Percentiles rank a stretch among this genome's conserved stretches.
phyloP scores from a whole-genome alignment of 2,888 invertebrate species.

The Lingula anatina region DNA sequence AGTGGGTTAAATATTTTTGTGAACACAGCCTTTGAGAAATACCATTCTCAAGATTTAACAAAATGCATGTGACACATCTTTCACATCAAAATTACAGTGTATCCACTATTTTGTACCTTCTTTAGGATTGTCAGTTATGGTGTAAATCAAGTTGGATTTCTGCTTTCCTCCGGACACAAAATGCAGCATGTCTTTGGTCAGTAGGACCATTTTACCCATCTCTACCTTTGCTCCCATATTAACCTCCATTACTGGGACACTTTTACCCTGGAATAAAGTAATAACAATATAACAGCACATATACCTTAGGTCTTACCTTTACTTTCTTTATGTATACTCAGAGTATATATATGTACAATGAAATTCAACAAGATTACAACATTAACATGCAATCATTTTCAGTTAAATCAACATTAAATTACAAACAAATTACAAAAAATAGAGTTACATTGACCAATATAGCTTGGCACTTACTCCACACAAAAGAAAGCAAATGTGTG shows the following conservation, averaged over 20 bases:
- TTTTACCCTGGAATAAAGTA: slow-evolving; percentile 23
- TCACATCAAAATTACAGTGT: no score
- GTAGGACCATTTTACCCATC: slow-evolving; percentile 5
- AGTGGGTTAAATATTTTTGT: no score
- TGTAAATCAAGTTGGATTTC: not conserved
- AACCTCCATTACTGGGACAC: slow-evolving; percentile 25
- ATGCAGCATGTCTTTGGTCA: slow-evolving; percentile 21
- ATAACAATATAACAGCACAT: not conserved
- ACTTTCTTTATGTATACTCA: not conserved
- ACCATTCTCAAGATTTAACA: no score
- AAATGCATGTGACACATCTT: no score
- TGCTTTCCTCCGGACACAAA: slow-evolving; percentile 1
- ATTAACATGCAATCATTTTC: no score
- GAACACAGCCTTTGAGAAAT: no score
- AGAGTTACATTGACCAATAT: not conserved
- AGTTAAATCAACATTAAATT: no score
- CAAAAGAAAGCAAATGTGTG: not conserved
- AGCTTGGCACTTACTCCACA: not conserved
- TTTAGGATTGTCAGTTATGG: slow-evolving; percentile 25
- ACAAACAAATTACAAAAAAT: no score
- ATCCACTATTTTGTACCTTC: no score
- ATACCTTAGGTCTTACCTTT: not conserved
- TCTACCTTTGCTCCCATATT: slow-evolving; percentile 28
- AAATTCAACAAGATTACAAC: no score
- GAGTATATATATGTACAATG: not conserved